A percentile compares a stretch with the other conserved stretches of the same genome.
phyloP scores from a whole-genome alignment of 2,888 invertebrate species.

The Aromia moschata region DNA sequence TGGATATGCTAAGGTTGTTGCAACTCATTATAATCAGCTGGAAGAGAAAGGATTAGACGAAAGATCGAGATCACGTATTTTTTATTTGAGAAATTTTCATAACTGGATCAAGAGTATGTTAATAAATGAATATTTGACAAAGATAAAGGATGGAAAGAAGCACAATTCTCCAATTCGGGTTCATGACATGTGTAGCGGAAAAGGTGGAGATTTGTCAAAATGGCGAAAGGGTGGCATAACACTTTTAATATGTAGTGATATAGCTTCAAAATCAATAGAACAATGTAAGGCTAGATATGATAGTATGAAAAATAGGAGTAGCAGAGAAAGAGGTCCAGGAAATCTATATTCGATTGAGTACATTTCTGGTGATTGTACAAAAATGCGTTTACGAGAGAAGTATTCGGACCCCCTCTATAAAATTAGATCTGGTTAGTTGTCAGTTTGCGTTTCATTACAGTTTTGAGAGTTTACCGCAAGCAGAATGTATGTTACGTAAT shows the following conservation, averaged over 20 bases:
- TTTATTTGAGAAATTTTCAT: constrained; percentile 95
- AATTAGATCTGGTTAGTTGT: constrained; percentile 91
- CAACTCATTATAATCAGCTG: constrained; percentile 92
- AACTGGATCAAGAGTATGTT: constrained; percentile 99
- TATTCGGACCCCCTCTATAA: constrained; percentile 80
- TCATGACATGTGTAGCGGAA: constrained; percentile 96
- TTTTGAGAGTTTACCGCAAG: constrained; percentile 89
- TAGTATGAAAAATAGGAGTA: constrained; percentile 66
- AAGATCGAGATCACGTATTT: constrained; percentile 89
- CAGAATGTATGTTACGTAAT: constrained; percentile 92
- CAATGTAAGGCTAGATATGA: constrained; percentile 89
- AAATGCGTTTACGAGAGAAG: constrained; percentile 78
- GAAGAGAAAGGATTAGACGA: constrained; percentile 83
- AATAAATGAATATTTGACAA: constrained; percentile 82
- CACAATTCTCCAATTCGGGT: constrained; percentile 77
- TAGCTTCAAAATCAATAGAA: constrained; percentile 90
- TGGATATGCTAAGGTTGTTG: constrained; percentile 75
- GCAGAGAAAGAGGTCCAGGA: constrained; percentile 48
- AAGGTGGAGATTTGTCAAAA: constrained; percentile 98
- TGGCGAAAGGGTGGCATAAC: constrained; percentile 87
- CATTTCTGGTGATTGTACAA: constrained; percentile 91
- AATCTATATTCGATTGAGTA: constrained; percentile 86
- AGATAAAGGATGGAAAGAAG: constrained; percentile 71
- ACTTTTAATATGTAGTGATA: constrained; percentile 90
- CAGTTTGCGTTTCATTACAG: constrained; percentile 99